These are phyloP conservation scores for human (Homo sapiens) DNA, from an alignment of 2,113 vertebrate genomes.

Conservation along the genomic window DNA sequence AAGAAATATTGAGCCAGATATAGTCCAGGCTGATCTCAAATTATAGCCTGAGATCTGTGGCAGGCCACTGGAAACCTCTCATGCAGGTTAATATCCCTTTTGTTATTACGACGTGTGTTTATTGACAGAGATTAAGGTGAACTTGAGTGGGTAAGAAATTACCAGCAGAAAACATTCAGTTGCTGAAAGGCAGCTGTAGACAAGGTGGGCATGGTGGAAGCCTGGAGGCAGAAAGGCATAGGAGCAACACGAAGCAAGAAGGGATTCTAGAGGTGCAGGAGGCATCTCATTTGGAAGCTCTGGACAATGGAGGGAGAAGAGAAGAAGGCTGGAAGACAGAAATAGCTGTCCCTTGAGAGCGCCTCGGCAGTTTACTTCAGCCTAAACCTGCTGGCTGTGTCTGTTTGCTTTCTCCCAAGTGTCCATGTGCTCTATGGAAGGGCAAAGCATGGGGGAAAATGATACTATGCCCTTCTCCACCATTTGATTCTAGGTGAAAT, in stretches of 20 bases:
- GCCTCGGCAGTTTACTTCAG: background rate
- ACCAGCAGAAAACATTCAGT: background rate
- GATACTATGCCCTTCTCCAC: background rate
- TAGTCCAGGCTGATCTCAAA: background rate
- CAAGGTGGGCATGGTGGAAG: background rate
- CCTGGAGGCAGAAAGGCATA: background rate
- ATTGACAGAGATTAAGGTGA: background rate
- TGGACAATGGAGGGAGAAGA: background rate
- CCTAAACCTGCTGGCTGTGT: background rate
- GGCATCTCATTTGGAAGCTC: background rate
- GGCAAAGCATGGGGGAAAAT: background rate
- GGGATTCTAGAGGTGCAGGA: background rate
- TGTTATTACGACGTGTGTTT: background rate
- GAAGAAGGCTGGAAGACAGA: background rate
- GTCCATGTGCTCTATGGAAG: accelerated
- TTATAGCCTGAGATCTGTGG: background rate
- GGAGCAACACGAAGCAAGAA: background rate
- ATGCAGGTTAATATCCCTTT: accelerated
- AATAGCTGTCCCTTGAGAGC: background rate
- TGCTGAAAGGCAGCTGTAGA: background rate
- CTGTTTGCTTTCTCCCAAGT: background rate
- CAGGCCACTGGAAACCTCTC: background rate
- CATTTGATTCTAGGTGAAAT: background rate
- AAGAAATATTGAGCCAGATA: background rate
- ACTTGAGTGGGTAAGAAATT: background rate